phyloP scores from a whole-genome alignment of 2,888 invertebrate species.

The Brenthis ino region DNA sequence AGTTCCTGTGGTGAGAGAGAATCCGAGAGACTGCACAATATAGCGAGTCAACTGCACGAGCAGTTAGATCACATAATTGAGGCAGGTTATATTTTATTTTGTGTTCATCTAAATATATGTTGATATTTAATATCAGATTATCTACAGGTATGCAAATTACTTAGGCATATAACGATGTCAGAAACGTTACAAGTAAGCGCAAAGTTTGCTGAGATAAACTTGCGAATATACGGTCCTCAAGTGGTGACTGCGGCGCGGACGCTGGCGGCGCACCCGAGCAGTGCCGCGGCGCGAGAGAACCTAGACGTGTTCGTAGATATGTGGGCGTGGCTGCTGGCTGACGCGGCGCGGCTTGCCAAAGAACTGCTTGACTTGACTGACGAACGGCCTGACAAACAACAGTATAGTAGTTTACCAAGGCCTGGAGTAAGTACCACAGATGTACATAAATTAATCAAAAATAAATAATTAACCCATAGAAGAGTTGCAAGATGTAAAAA shows the following conservation, averaged over 20 bases:
- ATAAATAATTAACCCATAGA: no score
- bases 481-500: no score
- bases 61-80: constrained; percentile 99
- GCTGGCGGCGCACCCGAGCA: constrained; percentile 93
- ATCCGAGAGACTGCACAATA: constrained; percentile 95
- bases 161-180: constrained; percentile 96
- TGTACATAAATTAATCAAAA: no score
- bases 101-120: not conserved
- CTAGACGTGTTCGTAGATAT: constrained; percentile 96
- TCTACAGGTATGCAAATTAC: constrained; percentile 94
- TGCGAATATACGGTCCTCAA: constrained; percentile 97
- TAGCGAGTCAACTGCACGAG: constrained; percentile 97
- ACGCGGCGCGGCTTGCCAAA: constrained; percentile 94
- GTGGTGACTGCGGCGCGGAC: constrained; percentile 96
- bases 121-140: constrained; percentile 19
- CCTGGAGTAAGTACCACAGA: constrained; percentile 89
- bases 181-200: constrained; percentile 97
- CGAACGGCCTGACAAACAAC: constrained; percentile 75
- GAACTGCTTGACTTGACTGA: constrained; percentile 92
- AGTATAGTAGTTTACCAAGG: constrained; percentile 95
- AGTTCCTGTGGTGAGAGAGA: constrained; percentile 84
- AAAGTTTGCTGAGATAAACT: constrained; percentile 97
- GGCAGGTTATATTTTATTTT: constrained; percentile 76
- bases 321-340: constrained; percentile 96
- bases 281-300: constrained; percentile 98